Conservation (phyloP, 2,888 invertebrate genomes). For the Nasonovia ribisnigri region DNA sequence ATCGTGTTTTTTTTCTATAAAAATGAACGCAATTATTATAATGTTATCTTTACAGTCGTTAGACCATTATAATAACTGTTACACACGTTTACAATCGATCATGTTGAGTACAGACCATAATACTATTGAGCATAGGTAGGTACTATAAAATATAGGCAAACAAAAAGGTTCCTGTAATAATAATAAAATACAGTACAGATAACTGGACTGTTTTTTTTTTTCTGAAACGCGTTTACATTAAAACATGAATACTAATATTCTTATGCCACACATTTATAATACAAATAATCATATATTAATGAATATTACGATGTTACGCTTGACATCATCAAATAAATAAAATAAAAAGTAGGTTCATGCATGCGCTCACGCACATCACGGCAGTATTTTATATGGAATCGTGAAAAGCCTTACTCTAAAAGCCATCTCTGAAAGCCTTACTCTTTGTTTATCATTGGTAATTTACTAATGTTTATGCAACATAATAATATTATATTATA, state of each 20-base stretch:
- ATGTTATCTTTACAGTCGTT: background rate
- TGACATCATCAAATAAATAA: conserved; percentile 24
- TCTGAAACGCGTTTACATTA: background rate
- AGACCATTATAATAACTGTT: background rate
- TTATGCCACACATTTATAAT: no score
- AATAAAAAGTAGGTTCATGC: background rate
- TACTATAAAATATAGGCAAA: background rate
- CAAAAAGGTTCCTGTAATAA: background rate
- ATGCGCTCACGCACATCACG: background rate
- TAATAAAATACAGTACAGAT: background rate
- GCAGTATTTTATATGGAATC: background rate
- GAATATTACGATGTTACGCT: background rate
- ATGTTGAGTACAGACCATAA: background rate
- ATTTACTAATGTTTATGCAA: background rate
- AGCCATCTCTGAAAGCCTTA: background rate
- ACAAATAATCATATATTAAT: conserved; percentile 11
- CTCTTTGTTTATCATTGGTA: background rate
- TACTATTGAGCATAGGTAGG: background rate
- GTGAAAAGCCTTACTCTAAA: background rate
- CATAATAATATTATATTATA: background rate
- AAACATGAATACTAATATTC: background rate
- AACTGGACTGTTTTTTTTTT: background rate
- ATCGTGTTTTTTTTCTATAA: background rate
- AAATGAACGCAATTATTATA: background rate
- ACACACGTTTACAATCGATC: background rate